These are phyloP conservation scores for Cenopis cana DNA, from an alignment of 2,888 invertebrate species.

Conservation along the genomic window DNA sequence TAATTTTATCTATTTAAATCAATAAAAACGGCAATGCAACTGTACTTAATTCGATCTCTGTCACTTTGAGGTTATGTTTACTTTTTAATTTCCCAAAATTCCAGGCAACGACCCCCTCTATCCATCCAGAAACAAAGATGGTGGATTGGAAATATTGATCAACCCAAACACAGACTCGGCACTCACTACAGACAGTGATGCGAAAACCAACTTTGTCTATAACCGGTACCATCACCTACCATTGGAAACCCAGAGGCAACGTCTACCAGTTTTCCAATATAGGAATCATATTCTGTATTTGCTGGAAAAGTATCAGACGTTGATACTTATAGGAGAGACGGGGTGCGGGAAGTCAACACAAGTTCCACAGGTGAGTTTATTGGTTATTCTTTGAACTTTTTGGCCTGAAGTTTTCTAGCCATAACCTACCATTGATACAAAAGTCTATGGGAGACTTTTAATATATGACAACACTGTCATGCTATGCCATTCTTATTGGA, in stretches of 20 bases:
- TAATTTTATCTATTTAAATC: not conserved
- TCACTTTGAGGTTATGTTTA: slow-evolving; percentile 36
- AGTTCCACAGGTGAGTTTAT: slow-evolving; percentile 91
- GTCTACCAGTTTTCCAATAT: slow-evolving; percentile 94
- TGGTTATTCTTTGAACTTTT: not conserved
- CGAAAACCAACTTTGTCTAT: slow-evolving; percentile 90
- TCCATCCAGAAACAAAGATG: slow-evolving; percentile 73
- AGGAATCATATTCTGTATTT: slow-evolving; percentile 94
- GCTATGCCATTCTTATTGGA: no score
- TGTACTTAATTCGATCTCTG: not conserved
- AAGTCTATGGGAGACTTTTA: no score
- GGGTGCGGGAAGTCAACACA: slow-evolving; percentile 99
- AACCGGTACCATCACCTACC: slow-evolving; percentile 94
- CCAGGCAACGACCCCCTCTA: slow-evolving; percentile 65
- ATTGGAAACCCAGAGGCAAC: slow-evolving; percentile 92
- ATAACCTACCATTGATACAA: no score
- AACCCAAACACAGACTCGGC: slow-evolving; percentile 73
- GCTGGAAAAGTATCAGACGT: slow-evolving; percentile 94
- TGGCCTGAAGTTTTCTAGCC: no score
- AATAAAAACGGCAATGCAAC: not conserved
- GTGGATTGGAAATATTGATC: slow-evolving; percentile 68
- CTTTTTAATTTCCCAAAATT: slow-evolving; percentile 46
- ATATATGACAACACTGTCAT: no score
- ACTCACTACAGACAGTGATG: slow-evolving; percentile 84
- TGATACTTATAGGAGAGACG: slow-evolving; percentile 96